Base-by-base conservation (phyloP, 2,797 vertebrate species). In the Syndactyla subalaris region DNA sequence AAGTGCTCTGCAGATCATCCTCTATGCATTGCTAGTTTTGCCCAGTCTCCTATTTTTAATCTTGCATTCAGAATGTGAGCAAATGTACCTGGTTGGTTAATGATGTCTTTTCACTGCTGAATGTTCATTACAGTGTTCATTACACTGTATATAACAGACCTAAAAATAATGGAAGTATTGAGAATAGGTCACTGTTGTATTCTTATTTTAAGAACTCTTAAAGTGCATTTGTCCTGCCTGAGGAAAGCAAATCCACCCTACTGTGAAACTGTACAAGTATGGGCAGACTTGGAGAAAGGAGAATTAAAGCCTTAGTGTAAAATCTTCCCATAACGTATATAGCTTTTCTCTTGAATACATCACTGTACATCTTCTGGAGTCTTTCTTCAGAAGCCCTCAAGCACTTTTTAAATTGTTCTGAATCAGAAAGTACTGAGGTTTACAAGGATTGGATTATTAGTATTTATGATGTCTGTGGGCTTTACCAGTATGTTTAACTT, bases 51-150 rank as follows among this genome's bases (percentile, higher is more conserved):
- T 48, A 73, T 46, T 85, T 88, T 81, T 94, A 79, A 22, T 51
- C 23, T 66, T 77, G 41, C n/a, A 38, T 80, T 87, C 4, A 8
- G 43, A 67, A 68, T 20, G 22, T 24, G 29, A 91, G 55, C 65
- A 49, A 34, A 80, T 74, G 59, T 24, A 48, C 66, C 85, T 72
- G 54, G 3, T 75, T 7, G 5, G 70, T 88, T 94, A 80, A n/a
- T 76, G 80, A 68, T 79, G 72, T 63, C 61, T 87, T 87, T 63
- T 71, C 45, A 51, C 93, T 85, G 68, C 63, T 90, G 58, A 54
- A 68, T 32, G 68, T 86, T 88, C 89, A 73, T 95, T 76, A 80
- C 51, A 46, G 8, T 79, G 89, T 91, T 95, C 67, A 84, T 89
- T 94, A 93, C 63, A 39, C 48, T 76, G 59, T 39, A 52, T 54